phyloP scores from a whole-genome alignment of 2,113 vertebrate genomes.

The Pyrgilauda ruficollis region DNA sequence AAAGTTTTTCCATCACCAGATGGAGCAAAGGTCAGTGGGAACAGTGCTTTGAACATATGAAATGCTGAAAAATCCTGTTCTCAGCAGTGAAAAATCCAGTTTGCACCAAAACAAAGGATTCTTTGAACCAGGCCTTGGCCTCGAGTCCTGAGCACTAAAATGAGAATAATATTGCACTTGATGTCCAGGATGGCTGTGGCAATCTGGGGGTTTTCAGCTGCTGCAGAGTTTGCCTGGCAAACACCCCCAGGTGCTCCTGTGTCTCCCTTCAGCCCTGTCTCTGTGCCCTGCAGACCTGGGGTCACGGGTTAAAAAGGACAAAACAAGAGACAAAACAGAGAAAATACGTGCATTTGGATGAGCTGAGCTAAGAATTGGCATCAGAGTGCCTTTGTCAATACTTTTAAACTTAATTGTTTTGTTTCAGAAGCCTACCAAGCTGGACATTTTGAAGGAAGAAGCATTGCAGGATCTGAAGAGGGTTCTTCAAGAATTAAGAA shows the following conservation, averaged over 20 bases:
- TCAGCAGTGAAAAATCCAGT: neutral
- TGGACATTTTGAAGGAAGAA: slow-evolving; percentile 54
- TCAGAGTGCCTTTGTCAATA: neutral
- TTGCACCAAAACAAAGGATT: neutral
- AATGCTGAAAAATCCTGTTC: neutral
- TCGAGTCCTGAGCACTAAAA: neutral
- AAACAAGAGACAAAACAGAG: neutral
- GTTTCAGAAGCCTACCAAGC: slow-evolving; percentile 53
- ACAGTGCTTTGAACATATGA: neutral
- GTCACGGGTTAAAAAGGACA: neutral
- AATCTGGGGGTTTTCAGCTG: neutral
- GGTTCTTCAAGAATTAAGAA: slow-evolving; percentile 69
- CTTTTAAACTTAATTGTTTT: neutral
- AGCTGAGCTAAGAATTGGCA: neutral
- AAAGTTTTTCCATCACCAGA: neutral
- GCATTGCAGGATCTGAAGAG: slow-evolving; percentile 67
- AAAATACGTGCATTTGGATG: neutral
- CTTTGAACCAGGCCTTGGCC: neutral
- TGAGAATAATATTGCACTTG: neutral
- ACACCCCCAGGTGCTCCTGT: neutral
- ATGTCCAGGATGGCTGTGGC: neutral
- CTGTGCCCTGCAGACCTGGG: neutral
- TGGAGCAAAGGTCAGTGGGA: neutral
- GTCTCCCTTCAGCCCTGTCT: neutral
- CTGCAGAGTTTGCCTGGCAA: neutral